Conservation (phyloP, 2,113 vertebrate species). For the Gallinago media region DNA sequence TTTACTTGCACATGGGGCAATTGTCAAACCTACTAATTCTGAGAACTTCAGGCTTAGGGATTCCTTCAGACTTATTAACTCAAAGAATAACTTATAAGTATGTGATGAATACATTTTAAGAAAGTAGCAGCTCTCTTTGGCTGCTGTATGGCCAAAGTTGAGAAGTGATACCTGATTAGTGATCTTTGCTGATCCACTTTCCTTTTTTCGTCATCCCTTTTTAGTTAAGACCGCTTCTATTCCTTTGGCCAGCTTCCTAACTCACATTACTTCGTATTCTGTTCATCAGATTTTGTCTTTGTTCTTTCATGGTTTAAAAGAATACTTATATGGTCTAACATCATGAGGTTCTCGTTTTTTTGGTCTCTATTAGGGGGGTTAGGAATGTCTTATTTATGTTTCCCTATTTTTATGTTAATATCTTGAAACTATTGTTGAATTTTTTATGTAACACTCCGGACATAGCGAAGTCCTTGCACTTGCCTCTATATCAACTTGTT, state of each 20-base stretch:
- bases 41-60: not conserved
- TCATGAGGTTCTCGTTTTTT: not conserved
- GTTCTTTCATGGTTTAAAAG: not conserved
- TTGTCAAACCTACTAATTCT: not conserved
- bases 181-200: not conserved
- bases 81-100: not conserved
- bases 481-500: not conserved
- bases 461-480: not conserved
- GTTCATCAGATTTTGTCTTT: not conserved
- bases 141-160: fast-evolving
- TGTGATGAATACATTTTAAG: not conserved
- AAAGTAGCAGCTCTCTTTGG: not conserved
- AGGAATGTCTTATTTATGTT: not conserved
- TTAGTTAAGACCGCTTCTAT: not conserved
- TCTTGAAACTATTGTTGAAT: fast-evolving
- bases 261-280: not conserved
- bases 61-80: not conserved
- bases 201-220: not conserved
- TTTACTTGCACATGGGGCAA: not conserved
- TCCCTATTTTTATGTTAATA: not conserved
- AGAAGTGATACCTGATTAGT: not conserved
- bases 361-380: not conserved
- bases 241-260: not conserved
- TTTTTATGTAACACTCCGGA: not conserved
- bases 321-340: not conserved